Evolutionary conservation across 53 echinoderm and acorn worm species (phyloP).

Genomic region (Glandiceps talaboti): DNA sequence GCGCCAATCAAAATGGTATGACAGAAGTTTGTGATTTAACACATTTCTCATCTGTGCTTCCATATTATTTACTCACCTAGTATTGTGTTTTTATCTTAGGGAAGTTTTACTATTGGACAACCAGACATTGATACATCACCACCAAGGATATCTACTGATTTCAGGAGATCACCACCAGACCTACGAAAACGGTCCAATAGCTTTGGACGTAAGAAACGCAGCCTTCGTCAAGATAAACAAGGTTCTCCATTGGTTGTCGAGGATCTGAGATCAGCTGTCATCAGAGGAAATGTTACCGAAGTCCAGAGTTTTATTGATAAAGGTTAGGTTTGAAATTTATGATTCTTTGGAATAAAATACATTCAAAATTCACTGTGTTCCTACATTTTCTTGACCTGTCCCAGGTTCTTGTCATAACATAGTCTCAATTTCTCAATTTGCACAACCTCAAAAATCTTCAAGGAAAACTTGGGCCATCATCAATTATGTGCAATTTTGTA

Average conservation of each 20-base stretch:
- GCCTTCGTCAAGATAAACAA: slow-evolving; percentile 26
- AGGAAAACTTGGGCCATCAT: too few species aligned
- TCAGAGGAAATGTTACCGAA: slow-evolving; percentile 56
- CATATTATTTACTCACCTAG: too few species aligned
- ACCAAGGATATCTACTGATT: background rate
- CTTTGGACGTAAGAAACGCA: background rate
- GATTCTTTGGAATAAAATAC: too few species aligned
- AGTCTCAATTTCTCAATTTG: too few species aligned
- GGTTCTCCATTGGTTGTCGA: slow-evolving; percentile 46
- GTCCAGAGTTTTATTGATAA: slow-evolving; percentile 43
- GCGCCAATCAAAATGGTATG: too few species aligned
- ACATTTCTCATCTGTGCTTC: too few species aligned
- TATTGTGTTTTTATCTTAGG: background rate
- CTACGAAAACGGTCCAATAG: background rate
- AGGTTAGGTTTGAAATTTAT: slow-evolving; percentile 22
- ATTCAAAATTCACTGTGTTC: too few species aligned
- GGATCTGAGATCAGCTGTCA: slow-evolving; percentile 64
- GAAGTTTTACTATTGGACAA: background rate
- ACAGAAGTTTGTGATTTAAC: too few species aligned
- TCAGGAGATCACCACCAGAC: background rate
- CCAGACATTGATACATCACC: background rate
- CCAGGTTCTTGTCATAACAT: too few species aligned
- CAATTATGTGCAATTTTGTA: too few species aligned
- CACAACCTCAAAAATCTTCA: too few species aligned
- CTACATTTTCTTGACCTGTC: too few species aligned